Base-by-base conservation (phyloP, 2,113 vertebrate genomes). In the Corythoichthys haematopterus region DNA sequence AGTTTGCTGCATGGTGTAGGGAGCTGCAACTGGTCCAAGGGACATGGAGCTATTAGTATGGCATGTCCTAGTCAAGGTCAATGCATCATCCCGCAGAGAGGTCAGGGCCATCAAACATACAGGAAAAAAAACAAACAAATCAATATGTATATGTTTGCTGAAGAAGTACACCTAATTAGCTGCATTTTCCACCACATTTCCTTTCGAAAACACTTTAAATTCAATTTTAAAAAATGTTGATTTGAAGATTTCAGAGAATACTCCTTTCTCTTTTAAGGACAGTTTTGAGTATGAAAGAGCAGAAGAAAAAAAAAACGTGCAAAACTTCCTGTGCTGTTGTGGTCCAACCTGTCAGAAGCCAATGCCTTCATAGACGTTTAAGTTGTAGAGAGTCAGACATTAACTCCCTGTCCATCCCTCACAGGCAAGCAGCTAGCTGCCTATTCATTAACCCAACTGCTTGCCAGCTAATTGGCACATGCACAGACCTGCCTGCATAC, bases 21-120 rank as follows among this genome's bases (percentile, higher is more conserved):
- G 76, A 83, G 86, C 79, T 83, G 77, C 84, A 87, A 85, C 85
- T 88, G 76, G 82, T 88, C 80, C 45, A n/a, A 65, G 51, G 74
- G 74, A 88, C 88, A 88, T 80, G 65, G 86, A 82, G 82, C 55
- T 11, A 60, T 51, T 66, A 69, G 71, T 45, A 28, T 3, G 12
- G 58, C 10, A 13, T 63, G 70, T 81, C 66, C 6, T 0, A 57
- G 38, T 65, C 37, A 77, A 77, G 59, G 74, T 80, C 66, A 74
- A 78, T 78, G 69, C 37, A 1, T 50, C 66, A 68, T 64, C 67
- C 36, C 33, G 36, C 5, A 1, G 47, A 57, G 28, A 16, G 0
- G 65, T 74, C 64, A 48, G 71, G 72, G 52, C 65, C 69, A 13
- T 15, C 76, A 73, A 81, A 78, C 74, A 6, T 40, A 40, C 6